These are phyloP conservation scores for Hylyphantes graminicola DNA, from an alignment of 1,140 invertebrate species.

Conservation along the genomic window DNA sequence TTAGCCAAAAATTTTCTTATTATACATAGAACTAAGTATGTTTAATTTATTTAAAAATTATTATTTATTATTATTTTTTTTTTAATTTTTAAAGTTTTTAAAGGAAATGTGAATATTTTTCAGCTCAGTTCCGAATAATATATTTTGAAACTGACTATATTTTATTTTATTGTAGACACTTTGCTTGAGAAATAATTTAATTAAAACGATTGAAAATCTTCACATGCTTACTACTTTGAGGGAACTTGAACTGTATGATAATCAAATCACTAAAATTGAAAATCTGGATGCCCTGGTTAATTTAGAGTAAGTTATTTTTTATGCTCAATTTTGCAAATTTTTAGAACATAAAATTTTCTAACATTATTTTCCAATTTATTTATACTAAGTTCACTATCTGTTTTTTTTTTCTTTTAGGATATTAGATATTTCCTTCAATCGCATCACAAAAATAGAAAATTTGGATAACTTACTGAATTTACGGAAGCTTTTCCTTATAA, in stretches of 20 bases:
- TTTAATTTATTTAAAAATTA: too few relatives aligned
- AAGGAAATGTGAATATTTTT: too few relatives aligned
- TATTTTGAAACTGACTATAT: neutral
- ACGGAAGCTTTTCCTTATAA: slow-evolving; percentile 88
- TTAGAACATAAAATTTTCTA: neutral
- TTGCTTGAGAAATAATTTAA: slow-evolving; percentile 92
- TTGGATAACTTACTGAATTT: slow-evolving; percentile 83
- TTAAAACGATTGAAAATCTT: slow-evolving; percentile 93
- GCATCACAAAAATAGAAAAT: slow-evolving; percentile 89
- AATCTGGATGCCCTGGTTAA: slow-evolving; percentile 88
- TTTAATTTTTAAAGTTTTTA: too few relatives aligned
- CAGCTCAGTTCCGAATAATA: neutral
- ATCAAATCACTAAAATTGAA: slow-evolving; percentile 91
- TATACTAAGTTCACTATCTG: neutral
- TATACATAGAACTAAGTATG: too few relatives aligned
- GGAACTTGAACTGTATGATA: slow-evolving; percentile 96
- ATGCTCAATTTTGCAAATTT: neutral
- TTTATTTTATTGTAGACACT: slow-evolving; percentile 73
- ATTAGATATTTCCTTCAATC: slow-evolving; percentile 97
- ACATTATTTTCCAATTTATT: neutral
- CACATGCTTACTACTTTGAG: slow-evolving; percentile 78
- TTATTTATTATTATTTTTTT: too few relatives aligned
- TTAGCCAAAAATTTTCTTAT: neutral
- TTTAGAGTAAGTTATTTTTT: slow-evolving; percentile 80
- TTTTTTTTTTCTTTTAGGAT: slow-evolving; percentile 74